Evolutionary conservation across 2,797 vertebrate species (phyloP).

Genomic region (Acrocephalus scirpaceus): DNA sequence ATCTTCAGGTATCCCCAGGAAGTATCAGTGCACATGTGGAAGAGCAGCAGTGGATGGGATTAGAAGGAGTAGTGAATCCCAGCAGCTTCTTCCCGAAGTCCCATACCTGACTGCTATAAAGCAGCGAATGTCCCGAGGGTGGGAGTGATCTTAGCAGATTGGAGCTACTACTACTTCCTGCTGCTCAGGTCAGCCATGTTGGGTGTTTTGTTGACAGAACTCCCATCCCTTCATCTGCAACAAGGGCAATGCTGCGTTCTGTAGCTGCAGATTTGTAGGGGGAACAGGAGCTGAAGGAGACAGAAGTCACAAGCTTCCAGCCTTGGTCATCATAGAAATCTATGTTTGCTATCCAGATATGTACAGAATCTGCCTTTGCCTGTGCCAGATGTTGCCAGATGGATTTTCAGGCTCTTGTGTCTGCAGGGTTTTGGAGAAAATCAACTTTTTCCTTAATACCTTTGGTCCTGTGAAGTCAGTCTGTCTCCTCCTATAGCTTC

Average conservation of each 20-base stretch:
- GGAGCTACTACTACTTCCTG: neutral
- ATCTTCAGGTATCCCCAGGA: neutral
- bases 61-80: neutral
- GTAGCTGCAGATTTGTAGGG: neutral
- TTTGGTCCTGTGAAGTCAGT: neutral
- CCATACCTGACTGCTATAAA: neutral
- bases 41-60: neutral
- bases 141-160: neutral
- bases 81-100: neutral
- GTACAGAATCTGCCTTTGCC: neutral
- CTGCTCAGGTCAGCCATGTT: neutral
- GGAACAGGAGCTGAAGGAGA: neutral
- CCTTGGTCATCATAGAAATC: neutral
- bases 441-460: neutral
- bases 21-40: neutral
- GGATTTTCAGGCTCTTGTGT: neutral
- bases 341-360: neutral
- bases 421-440: neutral
- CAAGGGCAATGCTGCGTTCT: neutral
- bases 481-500: neutral
- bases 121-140: neutral
- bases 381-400: neutral
- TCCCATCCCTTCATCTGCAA: neutral
- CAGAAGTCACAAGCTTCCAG: neutral
- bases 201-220: neutral